Evolutionary conservation across 2,113 vertebrate species (phyloP).

Genomic region (Cheirogaleus medius): DNA sequence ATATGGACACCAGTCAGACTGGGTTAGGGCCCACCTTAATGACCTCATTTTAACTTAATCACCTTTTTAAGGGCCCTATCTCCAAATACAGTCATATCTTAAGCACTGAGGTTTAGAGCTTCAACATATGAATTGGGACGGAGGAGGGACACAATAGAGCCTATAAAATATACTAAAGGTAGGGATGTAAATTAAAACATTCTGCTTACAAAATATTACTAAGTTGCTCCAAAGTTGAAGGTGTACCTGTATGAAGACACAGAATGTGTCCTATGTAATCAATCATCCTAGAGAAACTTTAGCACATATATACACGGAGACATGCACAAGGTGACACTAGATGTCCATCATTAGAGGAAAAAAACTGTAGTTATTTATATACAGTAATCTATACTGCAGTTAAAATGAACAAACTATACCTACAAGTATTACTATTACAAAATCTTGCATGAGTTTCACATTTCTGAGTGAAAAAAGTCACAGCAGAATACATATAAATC

Average conservation of each 20-base stretch:
- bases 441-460: neutral
- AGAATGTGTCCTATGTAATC: neutral
- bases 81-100: neutral
- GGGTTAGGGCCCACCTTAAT: neutral
- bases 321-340: neutral
- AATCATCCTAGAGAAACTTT: neutral
- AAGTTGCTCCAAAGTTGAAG: neutral
- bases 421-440: neutral
- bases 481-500: neutral
- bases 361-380: neutral
- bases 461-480: neutral
- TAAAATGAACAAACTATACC: neutral
- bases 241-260: neutral
- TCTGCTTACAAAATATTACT: neutral
- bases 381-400: neutral
- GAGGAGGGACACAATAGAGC: neutral
- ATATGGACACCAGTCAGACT: neutral
- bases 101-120: neutral
- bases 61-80: neutral
- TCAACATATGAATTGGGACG: neutral
- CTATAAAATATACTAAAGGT: neutral
- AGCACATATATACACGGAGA: neutral
- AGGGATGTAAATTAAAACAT: neutral
- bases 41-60: neutral
- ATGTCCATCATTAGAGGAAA: neutral